These are phyloP conservation scores for Epicauta chinensis DNA, from an alignment of 1,140 invertebrate species.

Conservation along the genomic window DNA sequence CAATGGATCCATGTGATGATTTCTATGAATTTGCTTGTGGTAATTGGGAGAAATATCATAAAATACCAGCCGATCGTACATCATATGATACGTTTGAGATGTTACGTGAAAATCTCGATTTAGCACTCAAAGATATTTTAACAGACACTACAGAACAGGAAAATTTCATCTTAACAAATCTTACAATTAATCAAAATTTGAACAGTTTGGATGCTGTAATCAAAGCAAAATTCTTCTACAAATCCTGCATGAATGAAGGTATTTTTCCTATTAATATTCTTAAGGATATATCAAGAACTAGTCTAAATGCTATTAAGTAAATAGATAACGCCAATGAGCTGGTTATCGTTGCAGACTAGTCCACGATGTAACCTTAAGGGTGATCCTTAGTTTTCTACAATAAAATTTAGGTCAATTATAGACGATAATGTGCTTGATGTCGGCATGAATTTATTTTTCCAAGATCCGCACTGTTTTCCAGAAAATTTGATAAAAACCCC, in stretches of 20 bases:
- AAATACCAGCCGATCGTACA: constrained; percentile 77
- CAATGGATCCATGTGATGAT: constrained; percentile 78
- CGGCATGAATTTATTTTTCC: no score
- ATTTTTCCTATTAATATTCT: no score
- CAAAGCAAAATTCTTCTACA: constrained; percentile 75
- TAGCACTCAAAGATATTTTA: constrained; percentile 61
- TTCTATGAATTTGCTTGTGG: constrained; percentile 90
- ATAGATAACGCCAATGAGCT: no score
- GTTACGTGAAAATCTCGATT: constrained; percentile 67
- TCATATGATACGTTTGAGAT: constrained; percentile 79
- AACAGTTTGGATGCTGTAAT: constrained; percentile 50
- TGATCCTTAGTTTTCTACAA: no score
- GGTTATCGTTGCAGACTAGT: no score
- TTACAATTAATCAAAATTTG: background rate
- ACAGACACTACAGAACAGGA: constrained; percentile 43
- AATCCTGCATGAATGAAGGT: constrained; percentile 79
- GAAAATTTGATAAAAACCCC: no score
- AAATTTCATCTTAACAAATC: background rate
- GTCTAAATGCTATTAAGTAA: no score
- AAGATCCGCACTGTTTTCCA: no score
- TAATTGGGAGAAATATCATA: constrained; percentile 75
- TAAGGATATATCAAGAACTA: no score
- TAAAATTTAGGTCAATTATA: no score
- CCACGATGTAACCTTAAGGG: no score
- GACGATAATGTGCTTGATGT: no score